phyloP scores from a whole-genome alignment of 2,888 invertebrate species.

The Opisthograptis luteolata region DNA sequence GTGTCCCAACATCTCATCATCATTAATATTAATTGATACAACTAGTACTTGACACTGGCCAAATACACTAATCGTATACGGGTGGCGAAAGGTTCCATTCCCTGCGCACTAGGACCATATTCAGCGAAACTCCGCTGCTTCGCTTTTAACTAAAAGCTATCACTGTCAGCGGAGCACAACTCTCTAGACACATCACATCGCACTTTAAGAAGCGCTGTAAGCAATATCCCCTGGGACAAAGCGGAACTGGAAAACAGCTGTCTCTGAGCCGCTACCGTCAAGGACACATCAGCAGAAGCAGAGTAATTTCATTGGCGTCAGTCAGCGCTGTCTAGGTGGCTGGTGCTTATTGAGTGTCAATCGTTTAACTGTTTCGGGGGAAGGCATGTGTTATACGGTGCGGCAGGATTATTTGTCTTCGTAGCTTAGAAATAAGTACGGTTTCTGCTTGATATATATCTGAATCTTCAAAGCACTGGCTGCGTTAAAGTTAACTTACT shows the following conservation, averaged over 20 bases:
- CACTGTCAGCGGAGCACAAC: slow-evolving; percentile 14
- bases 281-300: neutral
- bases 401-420: neutral
- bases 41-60: too few relatives aligned
- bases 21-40: too few relatives aligned
- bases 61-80: too few relatives aligned
- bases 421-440: neutral
- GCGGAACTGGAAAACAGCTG: slow-evolving; percentile 1
- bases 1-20: too few relatives aligned
- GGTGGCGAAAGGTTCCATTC: neutral
- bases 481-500: too few relatives aligned
- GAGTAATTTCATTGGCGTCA: slow-evolving; percentile 13
- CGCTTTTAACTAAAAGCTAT: slow-evolving; percentile 20
- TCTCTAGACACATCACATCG: slow-evolving; percentile 16
- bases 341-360: slow-evolving; percentile 4
- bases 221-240: slow-evolving; percentile 11
- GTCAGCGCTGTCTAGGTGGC: neutral
- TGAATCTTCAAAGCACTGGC: too few relatives aligned
- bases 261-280: slow-evolving; percentile 8
- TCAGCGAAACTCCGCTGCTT: too few relatives aligned
- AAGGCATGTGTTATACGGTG: neutral
- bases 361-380: neutral
- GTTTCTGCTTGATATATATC: too few relatives aligned
- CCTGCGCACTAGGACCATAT: neutral
- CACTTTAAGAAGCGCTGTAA: slow-evolving; percentile 11